phyloP scores from a whole-genome alignment of 2,888 invertebrate species.

The Chesias legatella region DNA sequence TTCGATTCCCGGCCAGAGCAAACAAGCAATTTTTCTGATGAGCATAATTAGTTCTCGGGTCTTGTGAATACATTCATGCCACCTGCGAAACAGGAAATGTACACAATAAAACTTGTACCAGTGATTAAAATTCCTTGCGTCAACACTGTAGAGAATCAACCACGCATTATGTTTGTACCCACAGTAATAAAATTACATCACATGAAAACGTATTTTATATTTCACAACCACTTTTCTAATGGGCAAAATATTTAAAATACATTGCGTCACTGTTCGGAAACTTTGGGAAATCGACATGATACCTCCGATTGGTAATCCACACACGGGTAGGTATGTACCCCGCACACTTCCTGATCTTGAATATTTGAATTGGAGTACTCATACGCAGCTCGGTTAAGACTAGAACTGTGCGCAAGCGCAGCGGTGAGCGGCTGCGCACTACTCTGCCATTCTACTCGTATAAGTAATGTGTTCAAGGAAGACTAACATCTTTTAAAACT shows the following conservation, averaged over 20 bases:
- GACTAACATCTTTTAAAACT: too few relatives aligned
- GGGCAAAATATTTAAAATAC: conserved; percentile 3
- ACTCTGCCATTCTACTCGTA: too few relatives aligned
- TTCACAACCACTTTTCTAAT: conserved; percentile 14
- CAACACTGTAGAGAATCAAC: conserved; percentile 1
- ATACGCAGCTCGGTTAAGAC: conserved; percentile 2
- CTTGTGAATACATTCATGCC: too few relatives aligned
- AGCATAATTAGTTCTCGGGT: too few relatives aligned
- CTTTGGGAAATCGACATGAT: conserved; percentile 9
- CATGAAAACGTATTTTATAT: conserved; percentile 10
- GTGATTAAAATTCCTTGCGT: too few relatives aligned
- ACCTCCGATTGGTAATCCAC: conserved; percentile 4
- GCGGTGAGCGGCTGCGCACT: conserved; percentile 10
- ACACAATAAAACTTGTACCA: too few relatives aligned
- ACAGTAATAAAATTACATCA: conserved; percentile 9
- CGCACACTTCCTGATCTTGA: conserved; percentile 22
- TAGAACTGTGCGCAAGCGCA: not conserved
- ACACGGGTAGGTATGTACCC: too few relatives aligned
- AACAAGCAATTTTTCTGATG: too few relatives aligned
- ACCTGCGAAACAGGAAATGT: too few relatives aligned
- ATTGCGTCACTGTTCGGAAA: not conserved
- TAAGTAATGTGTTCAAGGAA: too few relatives aligned
- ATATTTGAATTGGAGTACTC: conserved; percentile 10
- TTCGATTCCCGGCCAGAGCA: too few relatives aligned
- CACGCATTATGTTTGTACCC: conserved; percentile 4